phyloP scores from a whole-genome alignment of 2,888 invertebrate species.

The Drosophila stalkeri region DNA sequence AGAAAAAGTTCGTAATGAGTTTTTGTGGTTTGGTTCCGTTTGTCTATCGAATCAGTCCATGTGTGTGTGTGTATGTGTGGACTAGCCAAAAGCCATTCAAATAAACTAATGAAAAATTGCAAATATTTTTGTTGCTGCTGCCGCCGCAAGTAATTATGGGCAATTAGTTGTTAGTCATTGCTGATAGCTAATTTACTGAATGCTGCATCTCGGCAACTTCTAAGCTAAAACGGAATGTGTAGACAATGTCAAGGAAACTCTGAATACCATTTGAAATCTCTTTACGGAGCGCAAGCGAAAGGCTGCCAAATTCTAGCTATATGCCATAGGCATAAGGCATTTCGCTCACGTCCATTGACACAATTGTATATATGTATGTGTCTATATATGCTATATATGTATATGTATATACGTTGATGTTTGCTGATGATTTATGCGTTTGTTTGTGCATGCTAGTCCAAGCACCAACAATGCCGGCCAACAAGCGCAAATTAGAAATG shows the following conservation, averaged over 20 bases:
- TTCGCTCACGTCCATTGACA: slow-evolving; percentile 62
- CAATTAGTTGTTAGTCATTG: slow-evolving; percentile 60
- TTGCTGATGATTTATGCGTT: slow-evolving; percentile 10
- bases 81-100: slow-evolving; percentile 36
- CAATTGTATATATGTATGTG: slow-evolving; percentile 28
- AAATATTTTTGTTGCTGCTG: slow-evolving; percentile 40
- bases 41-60: slow-evolving; percentile 14
- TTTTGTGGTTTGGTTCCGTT: slow-evolving; percentile 63
- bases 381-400: neutral
- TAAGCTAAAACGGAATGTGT: slow-evolving; percentile 50
- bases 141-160: slow-evolving; percentile 62
- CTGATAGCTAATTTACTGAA: slow-evolving; percentile 17
- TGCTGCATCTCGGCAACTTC: slow-evolving; percentile 54
- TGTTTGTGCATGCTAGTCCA: slow-evolving; percentile 16
- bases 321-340: slow-evolving; percentile 38
- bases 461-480: slow-evolving; percentile 11
- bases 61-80: slow-evolving; percentile 12
- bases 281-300: slow-evolving; percentile 6
- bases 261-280: slow-evolving; percentile 26
- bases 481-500: slow-evolving; percentile 68
- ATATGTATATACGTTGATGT: neutral
- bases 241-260: slow-evolving; percentile 57
- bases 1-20: slow-evolving; percentile 71
- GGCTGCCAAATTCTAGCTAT: slow-evolving; percentile 25
- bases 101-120: slow-evolving; percentile 56